Base-by-base conservation (phyloP, 2,797 vertebrate genomes). In the Hephaestus fuliginosus region DNA sequence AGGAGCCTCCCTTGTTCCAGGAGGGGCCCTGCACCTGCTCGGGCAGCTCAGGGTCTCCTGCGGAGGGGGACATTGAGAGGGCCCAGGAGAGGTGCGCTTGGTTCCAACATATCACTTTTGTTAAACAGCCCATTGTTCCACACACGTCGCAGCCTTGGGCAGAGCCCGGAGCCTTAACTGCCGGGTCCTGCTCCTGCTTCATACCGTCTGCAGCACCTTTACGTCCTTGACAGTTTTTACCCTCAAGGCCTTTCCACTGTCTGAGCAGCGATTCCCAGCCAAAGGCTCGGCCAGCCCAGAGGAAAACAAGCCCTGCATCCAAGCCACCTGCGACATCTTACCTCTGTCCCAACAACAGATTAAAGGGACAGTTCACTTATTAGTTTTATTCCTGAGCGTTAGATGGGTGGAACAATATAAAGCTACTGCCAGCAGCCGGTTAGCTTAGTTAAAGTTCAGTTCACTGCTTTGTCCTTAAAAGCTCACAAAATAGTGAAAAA, bases 21-120 rank as follows among this genome's bases (percentile, higher is more conserved):
- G 79, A 92, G 86, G 81, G 75, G 69, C 76, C 79, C 68, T 89
- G 88, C 91, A 92, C 93, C 94, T 94, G 92, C 91, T 93, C 87
- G 51, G 66, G 85, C 68, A 62, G 74, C 72, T 62, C 22, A 72
- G 79, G 86, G 80, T 74, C 77, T 76, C 9, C 66, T 66, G 69
- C 66, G 67, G 56, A 76, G 70, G 73, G 63, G 33, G 84, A 53
- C 4, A 7, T 22, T 39, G 61, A 74, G 43, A 82, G 77, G 81
- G 74, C 69, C 76, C 53, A 6, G 55, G 5, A 52, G 76, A 88
- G 82, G 79, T 63, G 48, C 3, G 44, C 62, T 51, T 55, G 81
- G 28, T 70, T 88, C 80, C 85, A 76, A 78, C 60, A 60, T 60
- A 77, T 82, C 72, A 77, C 68, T 78, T 84, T 76, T 68, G 68